Base-by-base conservation (phyloP, 2,888 invertebrate species). In the Crepidodera aurea region DNA sequence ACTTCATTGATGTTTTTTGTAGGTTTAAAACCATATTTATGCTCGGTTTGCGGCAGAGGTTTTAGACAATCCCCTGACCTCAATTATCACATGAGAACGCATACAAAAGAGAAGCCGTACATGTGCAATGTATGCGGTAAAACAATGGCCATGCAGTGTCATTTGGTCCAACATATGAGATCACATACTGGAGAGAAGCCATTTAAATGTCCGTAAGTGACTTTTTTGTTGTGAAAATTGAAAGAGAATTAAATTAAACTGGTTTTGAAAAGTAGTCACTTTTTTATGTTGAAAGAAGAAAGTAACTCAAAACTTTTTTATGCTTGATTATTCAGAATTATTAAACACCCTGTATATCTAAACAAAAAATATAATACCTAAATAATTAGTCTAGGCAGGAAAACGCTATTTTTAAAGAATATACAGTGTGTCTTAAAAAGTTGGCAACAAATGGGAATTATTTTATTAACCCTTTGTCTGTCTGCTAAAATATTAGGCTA, bases 81-180 rank as follows among this genome's bases (percentile, higher is more conserved):
- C 29, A 70, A 73, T 12, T 78, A 78, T 56, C 80, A 80, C 60
- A 78, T 79, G 78, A 67, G 78, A 37, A 77, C 77, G 0, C 79
- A 79, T 56, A 79, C 78, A 4, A 77, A 79, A 67, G 78, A 78
- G 67, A 74, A 75, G 59, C 77, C 77, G 1, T 79, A 77, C 64
- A 76, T 77, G 76, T 80, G 80, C 64, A 77, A 70, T 50, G 67
- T 78, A 12, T 80, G 80, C 60, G 77, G 77, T 2, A 79, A 78
- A 68, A 74, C 73, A 1, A 77, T 79, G 77, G 68, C 75, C 10
- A 77, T 78, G 77, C 77, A 77, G 51, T 75, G 75, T 32, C 77
- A 77, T 66, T 64, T 79, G 39, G 76, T 77, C 1, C 75, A 76
- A 57, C 74, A 74, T 37, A 70, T 69, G 67, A 54, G 73, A 53